Percentiles rank a stretch among this genome's conserved stretches.
These are phyloP conservation scores for Acrossocheilus wenchowensis DNA, from an alignment of 2,797 vertebrate genomes.

Conservation along the genomic window DNA sequence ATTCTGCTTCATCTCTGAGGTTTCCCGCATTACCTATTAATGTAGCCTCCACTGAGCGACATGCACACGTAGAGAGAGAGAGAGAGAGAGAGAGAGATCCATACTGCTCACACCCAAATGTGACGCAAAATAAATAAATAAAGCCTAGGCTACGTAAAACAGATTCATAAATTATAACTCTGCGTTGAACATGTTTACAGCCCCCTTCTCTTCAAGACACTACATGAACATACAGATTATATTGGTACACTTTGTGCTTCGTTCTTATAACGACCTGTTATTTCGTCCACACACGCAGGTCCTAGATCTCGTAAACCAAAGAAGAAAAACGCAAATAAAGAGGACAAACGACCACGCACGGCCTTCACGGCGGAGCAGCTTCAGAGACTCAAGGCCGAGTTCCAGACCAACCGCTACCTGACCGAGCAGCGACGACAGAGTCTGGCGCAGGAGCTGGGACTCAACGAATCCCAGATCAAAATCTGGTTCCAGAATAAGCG, in stretches of 20 bases:
- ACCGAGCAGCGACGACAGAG: slow-evolving; percentile 92
- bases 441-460: slow-evolving; percentile 90
- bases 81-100: neutral
- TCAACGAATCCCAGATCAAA: slow-evolving; percentile 96
- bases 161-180: slow-evolving; percentile 29
- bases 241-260: slow-evolving; percentile 5
- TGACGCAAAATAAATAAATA: slow-evolving; percentile 53
- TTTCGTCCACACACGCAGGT: slow-evolving; percentile 76
- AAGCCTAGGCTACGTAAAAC: slow-evolving; percentile 26
- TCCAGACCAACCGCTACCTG: slow-evolving; percentile 92
- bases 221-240: slow-evolving; percentile 8
- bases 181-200: slow-evolving; percentile 3
- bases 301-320: slow-evolving; percentile 98
- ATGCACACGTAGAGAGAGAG: neutral
- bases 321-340: slow-evolving; percentile 93
- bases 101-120: slow-evolving; percentile 45
- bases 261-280: slow-evolving; percentile 2
- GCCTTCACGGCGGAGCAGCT: slow-evolving; percentile 95
- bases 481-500: slow-evolving; percentile 98
- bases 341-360: slow-evolving; percentile 93
- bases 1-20: slow-evolving; percentile 58
- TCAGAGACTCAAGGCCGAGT: slow-evolving; percentile 92
- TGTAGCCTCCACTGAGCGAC: slow-evolving; percentile 18
- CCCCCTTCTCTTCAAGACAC: neutral
- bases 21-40: slow-evolving; percentile 55